phyloP scores from a whole-genome alignment of 1,140 invertebrate genomes.

The Dysdera silvatica region DNA sequence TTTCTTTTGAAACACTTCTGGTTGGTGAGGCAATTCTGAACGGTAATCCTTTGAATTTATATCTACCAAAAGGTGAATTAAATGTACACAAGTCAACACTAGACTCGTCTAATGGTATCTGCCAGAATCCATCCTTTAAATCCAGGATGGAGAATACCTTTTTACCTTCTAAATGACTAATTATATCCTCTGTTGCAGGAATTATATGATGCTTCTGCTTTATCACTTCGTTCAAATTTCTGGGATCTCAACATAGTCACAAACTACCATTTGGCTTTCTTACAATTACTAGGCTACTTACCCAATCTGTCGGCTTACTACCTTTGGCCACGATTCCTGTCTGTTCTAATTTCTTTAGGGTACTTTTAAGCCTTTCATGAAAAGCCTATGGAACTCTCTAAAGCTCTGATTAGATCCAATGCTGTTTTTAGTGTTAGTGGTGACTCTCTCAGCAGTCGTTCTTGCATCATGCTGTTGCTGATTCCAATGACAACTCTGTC shows the following conservation, averaged over 20 bases:
- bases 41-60: conserved; percentile 41
- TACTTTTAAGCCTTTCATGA: not conserved
- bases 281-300: not conserved
- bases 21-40: conserved; percentile 48
- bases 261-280: not conserved
- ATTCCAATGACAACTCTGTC: conserved; percentile 41
- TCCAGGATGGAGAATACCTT: not conserved
- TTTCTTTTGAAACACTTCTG: conserved; percentile 28
- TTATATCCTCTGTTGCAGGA: conserved; percentile 1
- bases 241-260: not conserved
- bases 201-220: conserved; percentile 5
- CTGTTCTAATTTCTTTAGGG: not conserved
- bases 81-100: conserved; percentile 21
- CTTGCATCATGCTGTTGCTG: not conserved
- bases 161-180: conserved; percentile 9
- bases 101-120: not conserved
- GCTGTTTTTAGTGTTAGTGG: conserved; percentile 4
- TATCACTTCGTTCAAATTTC: not conserved
- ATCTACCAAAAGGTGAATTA: conserved; percentile 35
- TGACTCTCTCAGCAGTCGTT: conserved; percentile 1
- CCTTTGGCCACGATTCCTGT: not conserved
- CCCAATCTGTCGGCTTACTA: not conserved
- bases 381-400: conserved; percentile 23
- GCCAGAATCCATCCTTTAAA: conserved; percentile 12
- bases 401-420: not conserved